These are phyloP conservation scores for Eumaeus atala DNA, from an alignment of 1,140 invertebrate species.

Conservation along the genomic window DNA sequence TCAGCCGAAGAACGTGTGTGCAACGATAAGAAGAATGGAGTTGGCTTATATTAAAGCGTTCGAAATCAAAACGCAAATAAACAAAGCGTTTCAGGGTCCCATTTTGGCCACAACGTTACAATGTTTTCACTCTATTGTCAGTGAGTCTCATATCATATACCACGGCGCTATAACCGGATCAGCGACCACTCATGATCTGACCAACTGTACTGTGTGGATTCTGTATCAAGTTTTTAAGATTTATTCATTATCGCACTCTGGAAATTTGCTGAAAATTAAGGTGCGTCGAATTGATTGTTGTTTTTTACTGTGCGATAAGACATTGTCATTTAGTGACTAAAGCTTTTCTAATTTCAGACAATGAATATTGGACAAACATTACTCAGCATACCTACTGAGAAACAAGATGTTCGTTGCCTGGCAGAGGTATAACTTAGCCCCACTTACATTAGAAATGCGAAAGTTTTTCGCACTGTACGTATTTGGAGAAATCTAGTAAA, in stretches of 20 bases:
- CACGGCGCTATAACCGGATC: conserved; percentile 32
- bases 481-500: too few relatives aligned
- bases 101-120: conserved; percentile 43
- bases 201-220: conserved; percentile 50
- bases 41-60: conserved; percentile 37
- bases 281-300: conserved; percentile 27
- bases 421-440: conserved; percentile 37
- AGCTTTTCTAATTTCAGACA: conserved; percentile 31
- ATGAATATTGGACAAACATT: conserved; percentile 38
- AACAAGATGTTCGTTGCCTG: conserved; percentile 37
- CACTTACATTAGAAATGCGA: too few relatives aligned
- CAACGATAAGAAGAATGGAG: conserved; percentile 38
- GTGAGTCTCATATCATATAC: conserved; percentile 49
- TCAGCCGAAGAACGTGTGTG: conserved; percentile 26
- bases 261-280: conserved; percentile 40
- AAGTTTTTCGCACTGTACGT: too few relatives aligned
- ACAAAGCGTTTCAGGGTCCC: conserved; percentile 40
- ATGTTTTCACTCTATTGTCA: conserved; percentile 51
- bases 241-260: conserved; percentile 38
- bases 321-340: conserved; percentile 5
- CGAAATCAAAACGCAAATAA: conserved; percentile 46
- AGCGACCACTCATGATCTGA: conserved; percentile 33
- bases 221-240: conserved; percentile 53
- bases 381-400: conserved; percentile 43
- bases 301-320: conserved; percentile 12